Base-by-base conservation (phyloP, 2,113 vertebrate genomes). In the Halichoerus grypus region DNA sequence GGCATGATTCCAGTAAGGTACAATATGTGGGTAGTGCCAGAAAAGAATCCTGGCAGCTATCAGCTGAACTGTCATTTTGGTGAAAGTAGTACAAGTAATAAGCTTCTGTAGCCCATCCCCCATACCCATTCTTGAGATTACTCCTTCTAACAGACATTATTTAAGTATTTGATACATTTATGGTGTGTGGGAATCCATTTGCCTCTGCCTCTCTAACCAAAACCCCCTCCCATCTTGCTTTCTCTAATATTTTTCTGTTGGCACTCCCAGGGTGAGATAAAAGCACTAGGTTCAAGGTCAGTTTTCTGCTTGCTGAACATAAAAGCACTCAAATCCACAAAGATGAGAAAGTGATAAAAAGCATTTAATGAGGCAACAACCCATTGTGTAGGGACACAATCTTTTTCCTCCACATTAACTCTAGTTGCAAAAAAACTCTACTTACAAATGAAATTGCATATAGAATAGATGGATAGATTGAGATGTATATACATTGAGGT, bases 161-260 rank as follows among this genome's bases (percentile, higher is more conserved):
- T 97, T 67, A 96, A 91, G 36, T 83, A 79, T 69, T 79, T 97
- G 71, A 57, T 81, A 88, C 65, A 57, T 89, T 77, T 74, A 46
- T 69, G 16, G 31, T 77, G 55, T 90, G 18, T 82, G 39, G 33
- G 46, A 93, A 65, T 87, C 5, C 33, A 33, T 74, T 86, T 65
- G 18, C 26, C 19, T 59, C 13, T 85, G 39, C 51, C 55, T 61
- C 74, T 96, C 80, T 81, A 59, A 80, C 33, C 33, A 31, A 69
- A 94, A 55, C 5, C 2, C 24, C 79, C n/a, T 22, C 4, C 7
- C 53, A n/a, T 79, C 49, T 90, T 61, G 33, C 55, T 90, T 81
- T 61, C 53, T 77, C 15, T 76, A 14, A n/a, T 57, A 94, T 74
- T 67, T 82, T 71, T n/a, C 15, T 53, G 57, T 76, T 11, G 1